Percentiles rank a stretch among this genome's conserved stretches.
These are phyloP conservation scores for Meiosimyza decipiens DNA, from an alignment of 2,888 invertebrate species.

Conservation along the genomic window DNA sequence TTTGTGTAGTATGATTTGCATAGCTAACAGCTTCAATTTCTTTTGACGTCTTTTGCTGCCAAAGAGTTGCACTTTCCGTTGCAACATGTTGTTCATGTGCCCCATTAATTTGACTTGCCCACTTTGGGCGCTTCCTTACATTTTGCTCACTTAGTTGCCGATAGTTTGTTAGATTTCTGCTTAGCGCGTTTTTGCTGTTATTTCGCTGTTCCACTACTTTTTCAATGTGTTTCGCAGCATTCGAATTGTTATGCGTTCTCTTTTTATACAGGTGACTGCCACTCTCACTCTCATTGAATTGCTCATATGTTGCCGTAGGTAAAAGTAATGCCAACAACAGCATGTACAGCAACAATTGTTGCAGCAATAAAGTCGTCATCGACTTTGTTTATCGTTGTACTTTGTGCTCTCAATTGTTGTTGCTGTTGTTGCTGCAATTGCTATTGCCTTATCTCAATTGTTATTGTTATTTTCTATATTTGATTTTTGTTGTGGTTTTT, in stretches of 20 bases:
- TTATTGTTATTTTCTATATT: background rate
- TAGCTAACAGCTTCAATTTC: background rate
- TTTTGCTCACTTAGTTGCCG: too few relatives aligned
- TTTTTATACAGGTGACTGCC: background rate
- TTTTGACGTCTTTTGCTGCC: background rate
- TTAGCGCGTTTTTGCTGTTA: background rate
- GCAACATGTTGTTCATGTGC: background rate
- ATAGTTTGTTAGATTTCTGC: background rate
- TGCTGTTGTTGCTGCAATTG: background rate
- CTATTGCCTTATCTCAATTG: background rate
- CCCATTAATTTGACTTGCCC: background rate
- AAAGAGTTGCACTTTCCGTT: background rate
- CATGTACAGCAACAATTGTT: conserved; percentile 46
- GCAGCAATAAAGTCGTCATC: conserved; percentile 47
- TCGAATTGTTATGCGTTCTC: background rate
- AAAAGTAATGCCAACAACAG: conserved; percentile 42
- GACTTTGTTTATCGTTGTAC: conserved; percentile 41
- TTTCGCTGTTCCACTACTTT: conserved; percentile 4
- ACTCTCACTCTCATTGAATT: background rate
- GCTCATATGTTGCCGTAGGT: conserved; percentile 24
- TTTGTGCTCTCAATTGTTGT: conserved; percentile 3
- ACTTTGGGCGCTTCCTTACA: too few relatives aligned
- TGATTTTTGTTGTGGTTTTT: background rate
- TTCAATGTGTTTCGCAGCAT: background rate
- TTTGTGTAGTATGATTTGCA: too few relatives aligned